Evolutionary conservation across 2,797 vertebrate genomes (phyloP).

Genomic region (Schizopygopsis pylzovi): DNA sequence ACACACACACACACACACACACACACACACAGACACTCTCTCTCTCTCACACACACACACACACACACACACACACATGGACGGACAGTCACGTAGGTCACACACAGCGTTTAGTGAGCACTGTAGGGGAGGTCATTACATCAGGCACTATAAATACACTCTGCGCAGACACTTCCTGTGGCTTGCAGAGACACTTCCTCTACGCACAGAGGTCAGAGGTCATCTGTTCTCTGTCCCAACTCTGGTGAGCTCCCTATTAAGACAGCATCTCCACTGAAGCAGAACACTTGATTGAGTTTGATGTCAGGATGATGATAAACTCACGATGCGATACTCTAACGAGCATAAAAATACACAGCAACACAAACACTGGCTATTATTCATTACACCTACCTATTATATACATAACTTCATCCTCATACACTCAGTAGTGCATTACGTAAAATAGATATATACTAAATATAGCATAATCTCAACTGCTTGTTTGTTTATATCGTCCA

Average conservation of each 20-base stretch:
- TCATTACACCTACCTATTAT: too few relatives aligned
- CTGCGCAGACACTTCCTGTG: slow-evolving; percentile 51
- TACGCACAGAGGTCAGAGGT: not conserved
- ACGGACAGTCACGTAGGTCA: not conserved
- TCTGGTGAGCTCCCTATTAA: not conserved
- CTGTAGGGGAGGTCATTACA: slow-evolving; percentile 63
- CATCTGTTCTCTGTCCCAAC: not conserved
- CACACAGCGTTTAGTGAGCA: slow-evolving; percentile 31
- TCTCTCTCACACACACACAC: not conserved
- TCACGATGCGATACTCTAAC: too few relatives aligned
- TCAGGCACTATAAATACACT: slow-evolving; percentile 60
- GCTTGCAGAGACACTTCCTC: slow-evolving; percentile 18
- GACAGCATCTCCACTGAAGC: not conserved
- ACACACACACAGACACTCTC: too few relatives aligned
- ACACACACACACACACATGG: too few relatives aligned
- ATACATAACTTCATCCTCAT: too few relatives aligned
- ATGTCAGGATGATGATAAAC: not conserved
- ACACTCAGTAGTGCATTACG: too few relatives aligned
- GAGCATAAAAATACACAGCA: too few relatives aligned
- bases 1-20: too few relatives aligned
- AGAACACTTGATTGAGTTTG: not conserved
- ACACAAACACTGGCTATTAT: too few relatives aligned
- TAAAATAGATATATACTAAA: too few relatives aligned
- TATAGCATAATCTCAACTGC: too few relatives aligned
- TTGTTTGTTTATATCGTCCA: too few relatives aligned